Percentiles rank a stretch among this genome's conserved stretches.
Evolutionary conservation across 2,888 invertebrate genomes (phyloP).

Genomic region (Eupelmus urozonus): DNA sequence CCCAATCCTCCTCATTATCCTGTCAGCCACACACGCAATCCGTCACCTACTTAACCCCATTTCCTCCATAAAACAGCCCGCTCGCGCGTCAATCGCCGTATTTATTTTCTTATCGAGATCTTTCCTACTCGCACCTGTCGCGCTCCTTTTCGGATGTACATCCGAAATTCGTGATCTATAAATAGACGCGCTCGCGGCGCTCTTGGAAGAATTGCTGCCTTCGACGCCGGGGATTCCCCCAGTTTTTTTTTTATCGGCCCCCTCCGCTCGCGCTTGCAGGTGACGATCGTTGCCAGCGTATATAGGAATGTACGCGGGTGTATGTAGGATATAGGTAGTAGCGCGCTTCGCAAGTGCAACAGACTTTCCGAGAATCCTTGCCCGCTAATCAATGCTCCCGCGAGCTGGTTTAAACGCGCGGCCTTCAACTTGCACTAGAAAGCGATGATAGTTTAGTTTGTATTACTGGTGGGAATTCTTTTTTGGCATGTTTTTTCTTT

Average conservation of each 20-base stretch:
- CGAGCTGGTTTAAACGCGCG: not conserved
- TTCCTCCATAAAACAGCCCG: no score
- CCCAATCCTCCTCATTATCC: no score
- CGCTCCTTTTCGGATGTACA: no score
- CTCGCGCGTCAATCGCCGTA: no score
- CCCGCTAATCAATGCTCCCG: conserved; percentile 22
- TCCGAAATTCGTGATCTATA: not conserved
- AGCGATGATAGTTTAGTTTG: not conserved
- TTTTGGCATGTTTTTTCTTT: not conserved
- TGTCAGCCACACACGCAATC: no score
- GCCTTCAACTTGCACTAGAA: conserved; percentile 30
- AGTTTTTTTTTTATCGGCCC: not conserved
- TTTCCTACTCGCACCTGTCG: no score
- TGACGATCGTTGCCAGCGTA: conserved; percentile 13
- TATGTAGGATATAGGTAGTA: not conserved
- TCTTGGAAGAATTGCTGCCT: not conserved
- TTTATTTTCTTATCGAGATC: no score
- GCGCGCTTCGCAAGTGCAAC: conserved; percentile 23
- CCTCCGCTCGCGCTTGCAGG: not conserved
- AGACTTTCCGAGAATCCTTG: conserved; percentile 39
- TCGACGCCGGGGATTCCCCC: conserved; percentile 31
- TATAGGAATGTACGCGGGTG: not conserved
- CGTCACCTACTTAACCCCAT: no score
- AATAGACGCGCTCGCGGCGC: not conserved
- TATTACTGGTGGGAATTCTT: not conserved